A percentile compares a stretch with the other conserved stretches of the same genome.
phyloP scores from a whole-genome alignment of 2,888 invertebrate species.

The Caenorhabditis virilis region DNA sequence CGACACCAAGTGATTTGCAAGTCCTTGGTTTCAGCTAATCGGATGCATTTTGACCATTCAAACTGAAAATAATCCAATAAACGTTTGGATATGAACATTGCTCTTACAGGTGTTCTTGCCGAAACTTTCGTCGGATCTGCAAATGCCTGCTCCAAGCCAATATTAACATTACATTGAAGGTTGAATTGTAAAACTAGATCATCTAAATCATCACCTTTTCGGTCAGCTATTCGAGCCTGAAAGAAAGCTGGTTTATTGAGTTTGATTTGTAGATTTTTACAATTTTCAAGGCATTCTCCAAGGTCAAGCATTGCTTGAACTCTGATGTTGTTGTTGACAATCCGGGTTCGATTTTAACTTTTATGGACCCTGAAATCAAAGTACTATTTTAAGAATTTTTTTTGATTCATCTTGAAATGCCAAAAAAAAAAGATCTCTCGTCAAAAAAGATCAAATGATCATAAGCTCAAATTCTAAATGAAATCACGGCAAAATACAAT shows the following conservation, averaged over 20 bases:
- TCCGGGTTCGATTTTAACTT: neutral
- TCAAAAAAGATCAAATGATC: too few species aligned
- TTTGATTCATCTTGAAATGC: too few species aligned
- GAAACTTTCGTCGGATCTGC: constrained; percentile 40
- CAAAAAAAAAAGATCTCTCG: neutral
- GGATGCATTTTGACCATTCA: constrained; percentile 30
- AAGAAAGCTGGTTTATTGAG: neutral
- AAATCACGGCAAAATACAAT: too few species aligned
- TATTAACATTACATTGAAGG: constrained; percentile 38
- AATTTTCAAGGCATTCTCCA: neutral
- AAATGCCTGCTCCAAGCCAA: constrained; percentile 40
- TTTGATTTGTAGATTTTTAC: constrained; percentile 1
- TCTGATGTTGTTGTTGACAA: neutral
- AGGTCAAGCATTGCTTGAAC: neutral
- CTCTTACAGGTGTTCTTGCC: constrained; percentile 32
- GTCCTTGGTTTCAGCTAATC: constrained; percentile 40
- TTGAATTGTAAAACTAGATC: constrained; percentile 36
- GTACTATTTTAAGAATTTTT: too few species aligned
- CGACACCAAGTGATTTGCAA: constrained; percentile 49
- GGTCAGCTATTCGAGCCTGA: constrained; percentile 22
- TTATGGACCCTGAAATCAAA: neutral
- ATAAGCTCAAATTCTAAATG: too few species aligned
- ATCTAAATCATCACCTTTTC: constrained; percentile 6
- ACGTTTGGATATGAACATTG: neutral
- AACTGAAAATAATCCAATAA: constrained; percentile 23